These are phyloP conservation scores for Oscheius sp. DNA, from an alignment of 2,888 invertebrate species.

Conservation along the genomic window DNA sequence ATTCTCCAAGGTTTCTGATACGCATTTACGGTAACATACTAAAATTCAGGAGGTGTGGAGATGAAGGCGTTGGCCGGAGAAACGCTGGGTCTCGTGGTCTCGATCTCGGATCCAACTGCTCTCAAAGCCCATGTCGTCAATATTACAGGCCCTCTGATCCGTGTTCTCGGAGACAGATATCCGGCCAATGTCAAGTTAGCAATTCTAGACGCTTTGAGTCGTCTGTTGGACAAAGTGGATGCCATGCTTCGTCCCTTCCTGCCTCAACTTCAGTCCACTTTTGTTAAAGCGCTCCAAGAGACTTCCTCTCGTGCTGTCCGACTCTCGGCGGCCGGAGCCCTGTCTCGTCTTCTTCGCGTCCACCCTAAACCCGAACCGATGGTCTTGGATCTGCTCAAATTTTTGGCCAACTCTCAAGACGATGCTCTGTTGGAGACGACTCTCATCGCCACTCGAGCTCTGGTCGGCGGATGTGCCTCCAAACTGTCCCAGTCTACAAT, in stretches of 20 bases:
- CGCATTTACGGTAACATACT: not conserved
- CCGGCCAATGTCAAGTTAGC: constrained; percentile 93
- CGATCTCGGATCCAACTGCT: constrained; percentile 52
- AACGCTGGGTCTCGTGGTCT: constrained; percentile 86
- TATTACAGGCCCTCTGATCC: constrained; percentile 96
- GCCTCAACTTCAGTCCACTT: constrained; percentile 97
- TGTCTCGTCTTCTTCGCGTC: constrained; percentile 77
- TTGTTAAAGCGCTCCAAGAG: constrained; percentile 93
- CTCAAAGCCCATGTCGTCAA: constrained; percentile 86
- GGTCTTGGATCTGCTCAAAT: constrained; percentile 90
- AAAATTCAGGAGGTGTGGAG: constrained; percentile 82
- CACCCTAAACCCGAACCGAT: constrained; percentile 93
- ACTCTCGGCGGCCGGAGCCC: constrained; percentile 56
- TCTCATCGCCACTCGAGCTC: constrained; percentile 89
- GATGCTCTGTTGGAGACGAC: constrained; percentile 87
- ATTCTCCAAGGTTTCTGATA: constrained; percentile 78
- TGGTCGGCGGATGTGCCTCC: constrained; percentile 85
- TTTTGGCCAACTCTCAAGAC: constrained; percentile 85
- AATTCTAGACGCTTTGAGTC: constrained; percentile 91
- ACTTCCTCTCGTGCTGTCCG: constrained; percentile 74
- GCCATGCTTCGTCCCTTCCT: constrained; percentile 95
- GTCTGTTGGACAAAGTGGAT: constrained; percentile 92
- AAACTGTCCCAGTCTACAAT: constrained; percentile 46
- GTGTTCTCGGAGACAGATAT: constrained; percentile 88
- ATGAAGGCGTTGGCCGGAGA: constrained; percentile 94